Evolutionary conservation across 2,113 vertebrate genomes (phyloP).

Genomic region (Alligator mississippiensis): DNA sequence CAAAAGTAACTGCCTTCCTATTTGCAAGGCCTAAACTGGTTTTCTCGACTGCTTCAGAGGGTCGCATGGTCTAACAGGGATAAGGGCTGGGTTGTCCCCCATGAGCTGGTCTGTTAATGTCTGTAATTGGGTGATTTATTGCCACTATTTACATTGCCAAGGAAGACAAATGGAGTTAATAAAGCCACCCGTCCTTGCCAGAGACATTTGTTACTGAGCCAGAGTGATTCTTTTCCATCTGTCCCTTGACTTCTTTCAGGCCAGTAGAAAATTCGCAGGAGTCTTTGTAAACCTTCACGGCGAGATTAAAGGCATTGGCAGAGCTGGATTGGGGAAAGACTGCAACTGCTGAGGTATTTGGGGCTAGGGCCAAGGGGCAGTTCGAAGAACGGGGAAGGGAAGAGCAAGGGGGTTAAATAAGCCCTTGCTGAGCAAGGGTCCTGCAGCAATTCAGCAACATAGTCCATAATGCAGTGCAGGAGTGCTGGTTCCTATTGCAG

Average conservation of each 20-base stretch:
- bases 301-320: neutral
- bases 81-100: rapidly evolving
- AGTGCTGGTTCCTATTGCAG: neutral
- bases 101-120: neutral
- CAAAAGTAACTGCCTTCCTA: neutral
- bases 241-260: neutral
- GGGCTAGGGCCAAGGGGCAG: neutral
- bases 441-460: neutral
- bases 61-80: rapidly evolving
- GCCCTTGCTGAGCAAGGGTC: neutral
- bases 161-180: slow-evolving; percentile 39
- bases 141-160: neutral
- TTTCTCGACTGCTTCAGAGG: neutral
- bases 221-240: neutral
- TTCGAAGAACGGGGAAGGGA: too few relatives aligned
- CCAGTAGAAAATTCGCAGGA: rapidly evolving
- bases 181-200: neutral
- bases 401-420: too few relatives aligned
- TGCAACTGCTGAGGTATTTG: neutral
- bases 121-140: neutral
- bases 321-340: neutral
- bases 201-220: neutral
- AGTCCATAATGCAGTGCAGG: neutral
- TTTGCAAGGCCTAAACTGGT: neutral
- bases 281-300: neutral